Percentiles rank a stretch among this genome's conserved stretches.
These are phyloP conservation scores for Microtus richardsoni DNA, from an alignment of 2,113 vertebrate species.

Conservation along the genomic window DNA sequence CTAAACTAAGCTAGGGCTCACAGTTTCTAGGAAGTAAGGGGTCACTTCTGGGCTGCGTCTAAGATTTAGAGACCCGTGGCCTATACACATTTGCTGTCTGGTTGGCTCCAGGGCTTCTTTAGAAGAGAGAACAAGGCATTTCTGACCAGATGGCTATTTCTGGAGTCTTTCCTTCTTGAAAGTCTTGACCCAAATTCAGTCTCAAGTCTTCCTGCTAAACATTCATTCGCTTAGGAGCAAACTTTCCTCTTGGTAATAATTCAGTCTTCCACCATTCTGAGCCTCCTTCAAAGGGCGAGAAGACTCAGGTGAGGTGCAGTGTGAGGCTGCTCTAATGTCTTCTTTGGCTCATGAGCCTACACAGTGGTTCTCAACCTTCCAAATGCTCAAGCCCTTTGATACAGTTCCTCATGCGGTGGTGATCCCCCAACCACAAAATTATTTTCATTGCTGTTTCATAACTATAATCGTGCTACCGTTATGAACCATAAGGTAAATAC, in stretches of 20 bases:
- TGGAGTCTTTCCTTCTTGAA: not conserved
- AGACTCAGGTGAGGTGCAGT: not conserved
- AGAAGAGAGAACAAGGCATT: not conserved
- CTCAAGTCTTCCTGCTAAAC: not conserved
- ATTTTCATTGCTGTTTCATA: too few species aligned
- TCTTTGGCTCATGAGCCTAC: not conserved
- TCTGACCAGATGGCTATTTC: not conserved
- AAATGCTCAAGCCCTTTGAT: not conserved
- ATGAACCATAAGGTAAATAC: not conserved
- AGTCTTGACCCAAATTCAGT: constrained; percentile 30
- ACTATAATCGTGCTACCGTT: not conserved
- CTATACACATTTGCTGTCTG: not conserved
- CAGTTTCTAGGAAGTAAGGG: not conserved
- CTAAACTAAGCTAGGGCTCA: not conserved
- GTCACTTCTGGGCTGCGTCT: not conserved
- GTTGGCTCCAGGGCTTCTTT: not conserved
- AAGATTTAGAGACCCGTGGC: not conserved
- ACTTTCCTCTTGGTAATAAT: not conserved
- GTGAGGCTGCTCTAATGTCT: not conserved
- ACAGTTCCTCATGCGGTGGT: not conserved
- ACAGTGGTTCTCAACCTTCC: not conserved
- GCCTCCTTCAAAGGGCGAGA: not conserved
- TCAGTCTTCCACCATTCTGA: not conserved
- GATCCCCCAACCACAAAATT: not conserved
- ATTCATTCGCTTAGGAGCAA: not conserved